Base-by-base conservation (phyloP, 30 jellyfish, hydroid and myxozoan species). In the Hydractinia echinata region DNA sequence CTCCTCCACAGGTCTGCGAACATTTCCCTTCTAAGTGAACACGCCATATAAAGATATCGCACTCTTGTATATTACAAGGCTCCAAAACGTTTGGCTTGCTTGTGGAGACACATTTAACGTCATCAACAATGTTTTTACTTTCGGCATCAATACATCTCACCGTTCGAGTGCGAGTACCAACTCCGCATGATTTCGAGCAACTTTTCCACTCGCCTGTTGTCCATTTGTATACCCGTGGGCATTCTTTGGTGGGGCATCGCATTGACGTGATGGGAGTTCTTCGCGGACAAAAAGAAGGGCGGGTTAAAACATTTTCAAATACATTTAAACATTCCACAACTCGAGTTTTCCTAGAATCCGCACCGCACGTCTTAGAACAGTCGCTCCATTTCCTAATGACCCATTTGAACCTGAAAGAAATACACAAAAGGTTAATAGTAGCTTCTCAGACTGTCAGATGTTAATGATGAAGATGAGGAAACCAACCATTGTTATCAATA, bases 1-100 rank as follows among this genome's bases (percentile, higher is more conserved):
- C 98, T 8, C 96, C 96, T 15, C 96, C 98, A 77, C 98, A 92
- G n/a, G 93, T 8, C 87, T 86, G 83, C 39, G 94, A 39, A 67
- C 98, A 92, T 53, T 58, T 70, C 19, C 96, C 94, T 16, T 66
- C 82, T 55, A 77, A 76, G 30, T 76, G 51, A 9, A 95, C 89
- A 9, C 76, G 53, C 82, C 85, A 92, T 30, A 56, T 82, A 76
- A 92, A 92, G 10, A 88, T 21, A 67, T 92, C 98, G 62, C 98
- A 92, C 61, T 82, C 71, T 16, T 64, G 79, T 10, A 86, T 51
- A 61, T 87, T 83, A 77, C 98, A 92, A 30, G 88, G 82, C 60
- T 81, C 89, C 5, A 56, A 86, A 4, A 60, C 82, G n/a, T 81
- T 79, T 62, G 79, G 78, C n/a, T 85, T 90, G 68, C 67, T 70